Base-by-base conservation (phyloP, 2,888 invertebrate species). In the Suillia variegata region DNA sequence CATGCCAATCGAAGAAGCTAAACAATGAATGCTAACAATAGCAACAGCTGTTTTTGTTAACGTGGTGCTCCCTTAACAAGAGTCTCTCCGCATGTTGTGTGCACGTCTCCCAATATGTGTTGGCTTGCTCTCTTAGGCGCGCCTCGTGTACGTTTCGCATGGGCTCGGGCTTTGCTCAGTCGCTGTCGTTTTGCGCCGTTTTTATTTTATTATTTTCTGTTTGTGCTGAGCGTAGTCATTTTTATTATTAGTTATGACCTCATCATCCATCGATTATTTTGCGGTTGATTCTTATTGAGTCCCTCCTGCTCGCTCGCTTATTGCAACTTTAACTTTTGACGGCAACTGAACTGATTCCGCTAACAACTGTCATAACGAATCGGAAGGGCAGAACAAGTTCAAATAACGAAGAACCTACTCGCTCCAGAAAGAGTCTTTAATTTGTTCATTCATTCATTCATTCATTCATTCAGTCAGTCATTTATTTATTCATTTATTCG, bases 191-290 rank as follows among this genome's bases (percentile, higher is more conserved):
- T 26, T 38, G 38, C 58, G 33, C 26, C 53, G 18, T 57, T 58
- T n/a, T n/a, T n/a, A n/a, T n/a, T n/a, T n/a, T n/a, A n/a, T n/a
- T n/a, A n/a, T n/a, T n/a, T n/a, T n/a, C n/a, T n/a, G n/a, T n/a
- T n/a, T 52, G 49, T 48, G 26, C 17, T 10, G 21, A 26, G 45
- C 47, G 47, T 24, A 65, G 79, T 80, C 79, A 79, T 78, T 80
- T 80, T 80, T 81, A 81, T 81, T 80, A 80, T 80, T 81, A 81
- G 81, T 80, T 77, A 81, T 81, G 81, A 81, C 80, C 81, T 81
- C 81, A 81, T 80, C 81, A 79, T 80, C 77, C 80, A 79, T 79
- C 77, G 81, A 80, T 80, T 80, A 78, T 79, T 79, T 71, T 71
- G 78, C 70, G 68, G 74, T 69, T 71, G 72, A 69, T 72, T 74